Evolutionary conservation across 1,140 invertebrate genomes (phyloP), one percentile per base, ranked within the genome.

Genomic region (Heliconius hewitsoni): DNA sequence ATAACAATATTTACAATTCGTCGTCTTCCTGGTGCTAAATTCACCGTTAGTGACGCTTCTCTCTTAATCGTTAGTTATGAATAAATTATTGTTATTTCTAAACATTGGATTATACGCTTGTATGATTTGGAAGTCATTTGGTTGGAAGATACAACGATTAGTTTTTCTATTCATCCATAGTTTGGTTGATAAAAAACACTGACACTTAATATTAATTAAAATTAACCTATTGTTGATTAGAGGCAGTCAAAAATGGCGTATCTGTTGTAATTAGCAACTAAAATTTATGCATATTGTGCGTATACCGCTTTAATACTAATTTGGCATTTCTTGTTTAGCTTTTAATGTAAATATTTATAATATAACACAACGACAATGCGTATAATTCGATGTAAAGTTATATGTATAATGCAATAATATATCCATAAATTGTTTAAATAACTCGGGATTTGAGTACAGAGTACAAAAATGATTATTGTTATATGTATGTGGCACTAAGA

Each of bases 1-100:
- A 92, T 88, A 90, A 89, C 88, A 88, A 87, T 94, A 94, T 92
- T 90, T 93, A 94, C 91, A 89, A 77, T 83, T 78, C 76, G 83
- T 79, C 74, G 80, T 77, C 81, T 70, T 50, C 66, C 34, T 8
- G 73, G 72, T 74, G 27, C 72, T 71, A 70, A 50, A 73, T n/a
- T 66, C 73, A 73, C 34, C 57, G 50, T 76, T 74, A 37, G 52
- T 55, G 78, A 79, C 78, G 55, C 78, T 79, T 60, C 57, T 75
- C 34, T 79, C 60, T 39, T n/a, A 77, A 52, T 71, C 27, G 39
- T 60, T 74, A 52, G 60, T 73, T 81, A 78, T 77, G 82, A 80
- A 80, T 80, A 80, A 80, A 80, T 83, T 80, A 82, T 82, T 77
- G 77, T 81, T 79, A 73, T 80, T 52, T 27, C 66, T 74, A 66